A percentile compares a stretch with the other conserved stretches of the same genome.
Conservation (phyloP, 2,888 invertebrate genomes). For the Campoletis raptor region DNA sequence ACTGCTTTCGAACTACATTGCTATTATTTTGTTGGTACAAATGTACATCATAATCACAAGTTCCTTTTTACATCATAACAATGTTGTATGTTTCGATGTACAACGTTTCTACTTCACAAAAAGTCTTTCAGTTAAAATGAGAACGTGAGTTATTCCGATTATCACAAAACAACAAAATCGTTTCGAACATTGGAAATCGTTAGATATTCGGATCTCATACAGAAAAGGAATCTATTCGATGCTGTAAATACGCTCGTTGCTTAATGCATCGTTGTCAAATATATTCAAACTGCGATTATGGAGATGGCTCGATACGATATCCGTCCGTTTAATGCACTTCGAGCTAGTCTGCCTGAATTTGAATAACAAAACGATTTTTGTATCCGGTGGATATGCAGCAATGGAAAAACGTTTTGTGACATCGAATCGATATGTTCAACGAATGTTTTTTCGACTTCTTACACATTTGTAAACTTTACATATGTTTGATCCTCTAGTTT, state of each 20-base stretch:
- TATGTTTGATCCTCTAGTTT: neutral
- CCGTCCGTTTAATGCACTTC: constrained; percentile 70
- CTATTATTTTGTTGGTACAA: neutral
- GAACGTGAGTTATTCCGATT: neutral
- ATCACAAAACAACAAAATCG: too few species aligned
- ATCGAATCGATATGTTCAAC: neutral
- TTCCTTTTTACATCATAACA: neutral
- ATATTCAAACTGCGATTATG: constrained; percentile 19
- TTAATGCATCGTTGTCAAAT: neutral
- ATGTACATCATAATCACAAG: neutral
- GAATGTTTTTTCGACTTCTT: neutral
- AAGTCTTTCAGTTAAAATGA: neutral
- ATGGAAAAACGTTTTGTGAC: neutral
- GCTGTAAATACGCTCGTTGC: neutral
- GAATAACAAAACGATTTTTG: constrained; percentile 76
- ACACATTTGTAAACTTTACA: too few species aligned
- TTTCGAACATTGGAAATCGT: neutral
- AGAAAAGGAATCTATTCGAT: neutral
- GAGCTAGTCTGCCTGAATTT: constrained; percentile 70
- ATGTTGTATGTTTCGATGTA: neutral
- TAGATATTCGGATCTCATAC: neutral
- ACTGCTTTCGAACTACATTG: neutral
- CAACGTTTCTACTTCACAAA: neutral
- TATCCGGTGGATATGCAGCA: constrained; percentile 3
- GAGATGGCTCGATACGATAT: constrained; percentile 68